Base-by-base conservation (phyloP, 2,797 vertebrate genomes). In the Myotis vivesi region DNA sequence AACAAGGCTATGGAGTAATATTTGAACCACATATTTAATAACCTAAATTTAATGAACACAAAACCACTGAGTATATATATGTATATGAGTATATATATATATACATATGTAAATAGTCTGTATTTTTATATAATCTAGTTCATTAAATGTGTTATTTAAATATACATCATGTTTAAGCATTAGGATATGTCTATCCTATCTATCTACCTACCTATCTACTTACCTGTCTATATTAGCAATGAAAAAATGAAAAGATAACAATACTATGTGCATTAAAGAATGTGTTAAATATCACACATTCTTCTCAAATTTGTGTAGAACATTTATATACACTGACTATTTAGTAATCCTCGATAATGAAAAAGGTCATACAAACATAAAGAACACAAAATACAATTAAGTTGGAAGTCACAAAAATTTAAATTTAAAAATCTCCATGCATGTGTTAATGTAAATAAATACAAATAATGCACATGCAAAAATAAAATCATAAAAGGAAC, bases 1-100 rank as follows among this genome's bases (percentile, higher is more conserved):
- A 79, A 57, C 87, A 76, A 69, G 69, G 3, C 13, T 62, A 44
- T 41, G 72, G 6, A 73, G 75, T 91, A 75, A 92, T 69, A 81
- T 82, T 87, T 93, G 17, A 95, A 93, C 4, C 51, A 69, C 4
- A 51, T 83, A 77, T 53, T 93, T 90, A 72, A 66, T 83, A 44
- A 91, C 30, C 16, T 76, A 46, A 10, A 51, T 82, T 83, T 12
- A 41, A 55, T 28, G 23, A 64, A 94, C 20, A 82, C 17, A 46
- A 69, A 53, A 25, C 33, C 13, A 73, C 5, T 73, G 6, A 62
- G 36, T 64, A 49, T 2, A 73, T 10, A 13, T 25, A 53, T 49
- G 2, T 30, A 64, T 30, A 30, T 82, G 17, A 68, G 6, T 16
- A 28, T 16, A 59, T 12, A 28, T 16, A 28, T 16, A 59, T 12